Evolutionary conservation across 2,888 invertebrate species (phyloP), one percentile per base, ranked within the genome.

Genomic region (Tupiocoris notatus): DNA sequence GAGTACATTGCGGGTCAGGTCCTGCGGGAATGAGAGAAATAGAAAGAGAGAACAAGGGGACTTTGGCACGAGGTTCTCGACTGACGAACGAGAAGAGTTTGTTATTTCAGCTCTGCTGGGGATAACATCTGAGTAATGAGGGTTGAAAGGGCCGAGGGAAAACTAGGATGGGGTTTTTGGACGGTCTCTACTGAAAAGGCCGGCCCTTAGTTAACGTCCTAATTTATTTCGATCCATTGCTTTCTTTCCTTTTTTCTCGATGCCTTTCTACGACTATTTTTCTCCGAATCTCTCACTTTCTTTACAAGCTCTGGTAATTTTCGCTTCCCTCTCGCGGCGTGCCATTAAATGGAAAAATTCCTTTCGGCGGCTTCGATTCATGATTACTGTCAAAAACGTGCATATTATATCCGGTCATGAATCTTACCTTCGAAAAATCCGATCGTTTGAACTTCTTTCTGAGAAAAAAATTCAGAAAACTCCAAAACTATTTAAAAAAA

Each of bases 101-200:
- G 68, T 68, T 68, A 68, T 68, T 68, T 68, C 23, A 57, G 23
- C 17, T 2, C 23, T 3, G 21, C 70, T 24, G 24, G 25, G 73
- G 73, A 73, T 73, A 73, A 73, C 73, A 73, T 73, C 73, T 73
- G 73, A 73, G 73, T 73, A 73, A 73, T 73, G 73, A 73, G 73
- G 73, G 73, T 73, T 39, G 73, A 73, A 62, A 62, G 39, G 73
- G 20, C 39, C 62, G 9, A 22, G 3, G 16, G 58, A 9, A 9
- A 25, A 18, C 25, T 18, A 16, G 24, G 66, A 54, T 18, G 21
- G 39, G 62, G 20, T 2, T 59, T 70, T n/a, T n/a, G 70, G 59
- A 58, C 24, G 70, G 39, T 1, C 71, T 25, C 20, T 39, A 21
- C 59, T 68, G 70, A 70, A 73, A 18, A 73, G 73, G 62, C 73